These are phyloP conservation scores for Apamea monoglypha DNA, from an alignment of 2,888 invertebrate species.

Conservation along the genomic window DNA sequence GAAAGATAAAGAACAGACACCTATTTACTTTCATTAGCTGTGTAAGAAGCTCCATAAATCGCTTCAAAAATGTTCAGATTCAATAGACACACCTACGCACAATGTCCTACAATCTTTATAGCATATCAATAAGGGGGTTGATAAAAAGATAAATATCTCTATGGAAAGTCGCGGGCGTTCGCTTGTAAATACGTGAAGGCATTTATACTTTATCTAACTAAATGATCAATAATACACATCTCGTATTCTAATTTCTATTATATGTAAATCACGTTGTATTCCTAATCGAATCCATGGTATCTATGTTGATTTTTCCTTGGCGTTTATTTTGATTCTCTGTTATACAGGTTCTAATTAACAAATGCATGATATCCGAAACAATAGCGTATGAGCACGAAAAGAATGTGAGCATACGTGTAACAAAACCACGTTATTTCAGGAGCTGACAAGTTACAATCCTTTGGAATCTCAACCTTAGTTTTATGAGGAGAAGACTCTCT, in stretches of 20 bases:
- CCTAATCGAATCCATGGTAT: constrained; percentile 64
- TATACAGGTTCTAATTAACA: constrained; percentile 69
- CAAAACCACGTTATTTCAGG: constrained; percentile 21
- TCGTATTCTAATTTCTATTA: constrained; percentile 74
- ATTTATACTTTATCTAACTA: constrained; percentile 69
- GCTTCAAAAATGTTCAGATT: background rate
- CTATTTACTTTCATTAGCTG: background rate
- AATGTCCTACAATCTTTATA: constrained; percentile 22
- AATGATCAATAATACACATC: constrained; percentile 68
- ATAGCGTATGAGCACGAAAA: constrained; percentile 64
- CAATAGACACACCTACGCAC: constrained; percentile 27
- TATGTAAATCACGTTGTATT: constrained; percentile 69
- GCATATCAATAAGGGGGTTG: constrained; percentile 30
- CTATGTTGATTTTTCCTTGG: constrained; percentile 68
- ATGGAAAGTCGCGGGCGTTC: constrained; percentile 41
- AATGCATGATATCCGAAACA: constrained; percentile 70
- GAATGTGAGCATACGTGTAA: constrained; percentile 60
- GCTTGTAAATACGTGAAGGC: constrained; percentile 58
- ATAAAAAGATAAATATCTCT: constrained; percentile 55
- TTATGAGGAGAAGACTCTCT: constrained; percentile 22
- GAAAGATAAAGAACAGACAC: background rate
- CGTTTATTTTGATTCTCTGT: constrained; percentile 60
- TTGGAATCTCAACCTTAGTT: constrained; percentile 52
- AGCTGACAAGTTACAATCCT: background rate
- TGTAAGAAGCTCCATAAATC: background rate